Evolutionary conservation across 1,140 invertebrate species (phyloP).

Genomic region (Chelonus insularis): DNA sequence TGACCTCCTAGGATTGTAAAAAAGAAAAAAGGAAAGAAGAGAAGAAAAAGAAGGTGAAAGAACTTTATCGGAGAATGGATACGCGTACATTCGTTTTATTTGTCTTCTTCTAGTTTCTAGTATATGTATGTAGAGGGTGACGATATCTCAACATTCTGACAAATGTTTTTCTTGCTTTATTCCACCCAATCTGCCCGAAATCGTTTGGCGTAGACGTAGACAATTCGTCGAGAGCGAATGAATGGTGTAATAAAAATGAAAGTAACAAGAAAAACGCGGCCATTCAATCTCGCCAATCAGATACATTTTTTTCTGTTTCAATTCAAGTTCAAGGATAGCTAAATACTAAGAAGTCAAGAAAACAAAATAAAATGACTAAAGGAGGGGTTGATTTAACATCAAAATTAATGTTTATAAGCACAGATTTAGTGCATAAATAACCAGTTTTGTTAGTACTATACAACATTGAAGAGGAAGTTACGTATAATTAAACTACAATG

Average conservation of each 20-base stretch:
- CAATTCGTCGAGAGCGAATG: slow-evolving; percentile 1
- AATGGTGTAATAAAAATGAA: not conserved
- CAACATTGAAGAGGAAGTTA: not conserved
- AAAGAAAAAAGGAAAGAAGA: slow-evolving; percentile 1
- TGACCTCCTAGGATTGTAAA: slow-evolving; percentile 18
- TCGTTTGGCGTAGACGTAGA: not conserved
- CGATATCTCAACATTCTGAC: slow-evolving; percentile 5
- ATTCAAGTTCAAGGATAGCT: slow-evolving; percentile 26
- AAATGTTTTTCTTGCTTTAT: slow-evolving; percentile 17
- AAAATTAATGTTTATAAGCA: not conserved
- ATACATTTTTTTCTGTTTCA: slow-evolving; percentile 16
- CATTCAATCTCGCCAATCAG: slow-evolving; percentile 18
- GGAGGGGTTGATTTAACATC: not conserved
- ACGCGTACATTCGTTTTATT: slow-evolving; percentile 15
- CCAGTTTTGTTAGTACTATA: not conserved
- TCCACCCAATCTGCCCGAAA: not conserved
- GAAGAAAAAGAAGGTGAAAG: slow-evolving; percentile 23
- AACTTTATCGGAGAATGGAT: slow-evolving; percentile 25
- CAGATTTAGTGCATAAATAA: not conserved
- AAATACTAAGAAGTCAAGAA: not conserved
- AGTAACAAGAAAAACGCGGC: slow-evolving; percentile 9
- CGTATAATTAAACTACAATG: slow-evolving; percentile 17
- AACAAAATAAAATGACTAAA: not conserved
- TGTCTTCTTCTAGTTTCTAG: not conserved
- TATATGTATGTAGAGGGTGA: not conserved